phyloP scores from a whole-genome alignment of 92 coral and sea anemone genomes.

The Epizoanthus illoricatus region DNA sequence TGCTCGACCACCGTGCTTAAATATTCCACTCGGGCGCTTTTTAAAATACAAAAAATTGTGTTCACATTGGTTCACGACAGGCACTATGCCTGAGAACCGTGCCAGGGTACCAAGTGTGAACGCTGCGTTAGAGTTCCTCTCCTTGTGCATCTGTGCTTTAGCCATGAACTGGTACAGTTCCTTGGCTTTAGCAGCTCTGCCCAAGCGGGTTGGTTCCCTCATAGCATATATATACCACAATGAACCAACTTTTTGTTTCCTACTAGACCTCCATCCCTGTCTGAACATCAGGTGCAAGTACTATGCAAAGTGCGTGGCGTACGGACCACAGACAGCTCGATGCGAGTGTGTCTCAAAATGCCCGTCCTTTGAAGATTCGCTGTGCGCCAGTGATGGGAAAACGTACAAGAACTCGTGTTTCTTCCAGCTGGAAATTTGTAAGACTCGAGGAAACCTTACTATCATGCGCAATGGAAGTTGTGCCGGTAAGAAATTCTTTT shows the following conservation, averaged over 20 bases:
- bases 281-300: slow-evolving; percentile 48
- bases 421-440: slow-evolving; percentile 57
- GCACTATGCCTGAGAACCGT: no score
- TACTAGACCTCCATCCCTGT: slow-evolving; percentile 64
- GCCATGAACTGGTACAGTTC: no score
- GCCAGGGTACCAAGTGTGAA: no score
- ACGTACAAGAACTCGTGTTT: slow-evolving; percentile 62
- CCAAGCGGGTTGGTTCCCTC: no score
- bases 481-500: slow-evolving; percentile 33
- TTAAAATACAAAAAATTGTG: no score
- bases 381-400: slow-evolving; percentile 64
- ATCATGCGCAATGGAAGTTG: slow-evolving; percentile 62
- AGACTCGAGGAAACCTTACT: slow-evolving; percentile 44
- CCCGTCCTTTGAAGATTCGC: slow-evolving; percentile 44
- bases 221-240: no score
- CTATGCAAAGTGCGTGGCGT: slow-evolving; percentile 54
- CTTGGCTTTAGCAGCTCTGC: no score
- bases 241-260: not conserved
- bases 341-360: slow-evolving; percentile 53
- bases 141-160: no score
- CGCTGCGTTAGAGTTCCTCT: no score
- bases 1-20: no score
- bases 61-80: no score
- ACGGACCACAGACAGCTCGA: slow-evolving; percentile 50
- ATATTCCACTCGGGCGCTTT: no score